Base-by-base conservation (phyloP, 1,140 invertebrate genomes). In the Solen grandis region DNA sequence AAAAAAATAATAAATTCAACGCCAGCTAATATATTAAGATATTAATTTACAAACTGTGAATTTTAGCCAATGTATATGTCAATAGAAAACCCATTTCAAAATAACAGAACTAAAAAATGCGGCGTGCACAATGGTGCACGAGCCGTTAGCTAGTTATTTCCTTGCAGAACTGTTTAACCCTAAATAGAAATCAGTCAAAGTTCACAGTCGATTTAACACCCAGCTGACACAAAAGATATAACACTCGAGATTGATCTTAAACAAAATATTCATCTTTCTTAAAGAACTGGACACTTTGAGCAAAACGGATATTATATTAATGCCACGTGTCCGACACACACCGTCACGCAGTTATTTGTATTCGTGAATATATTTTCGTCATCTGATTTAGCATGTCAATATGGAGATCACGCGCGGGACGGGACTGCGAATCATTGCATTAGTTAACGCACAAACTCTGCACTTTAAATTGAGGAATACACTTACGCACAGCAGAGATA, bases 141-240 rank as follows among this genome's bases (percentile, higher is more conserved):
- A n/a, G n/a, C n/a, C n/a, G n/a, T n/a, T n/a, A n/a, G n/a, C n/a
- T n/a, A n/a, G n/a, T n/a, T n/a, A n/a, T n/a, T n/a, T n/a, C n/a
- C n/a, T n/a, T n/a, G n/a, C n/a, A n/a, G n/a, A n/a, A n/a, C n/a
- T n/a, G n/a, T n/a, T n/a, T n/a, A n/a, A n/a, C n/a, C n/a, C n/a
- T n/a, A n/a, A n/a, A n/a, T n/a, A n/a, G n/a, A n/a, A n/a, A n/a
- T n/a, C n/a, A n/a, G n/a, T 65, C 36, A 33, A 27, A 38, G 33
- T 46, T 78, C 52, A 68, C 41, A 62, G 27, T 10, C 52, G 75
- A 78, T 69, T 78, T 69, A 69, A 31, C 65, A 66, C 31, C 50
- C 50, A 68, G 69, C 46, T 38, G 10, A 36, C 75, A 78, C 75
- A 78, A 78, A 77, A 69, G 75, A 78, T 27, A 78, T 69, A 78